phyloP scores from a whole-genome alignment of 2,797 vertebrate genomes.

The Simalia tracyae region DNA sequence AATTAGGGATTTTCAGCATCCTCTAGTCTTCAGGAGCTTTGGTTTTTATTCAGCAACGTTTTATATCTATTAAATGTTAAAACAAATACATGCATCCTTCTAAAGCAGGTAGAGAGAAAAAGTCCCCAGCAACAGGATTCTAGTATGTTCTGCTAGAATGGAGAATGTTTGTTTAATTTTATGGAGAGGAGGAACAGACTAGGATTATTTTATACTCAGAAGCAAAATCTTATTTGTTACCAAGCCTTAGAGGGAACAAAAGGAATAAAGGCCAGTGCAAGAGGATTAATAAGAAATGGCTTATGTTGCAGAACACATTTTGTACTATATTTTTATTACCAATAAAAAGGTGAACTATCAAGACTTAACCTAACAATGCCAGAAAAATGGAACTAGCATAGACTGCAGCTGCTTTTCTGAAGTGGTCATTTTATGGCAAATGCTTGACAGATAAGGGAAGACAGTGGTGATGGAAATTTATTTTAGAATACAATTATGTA shows the following conservation, averaged over 20 bases:
- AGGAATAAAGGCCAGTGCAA: conserved; percentile 76
- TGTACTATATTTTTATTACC: conserved; percentile 69
- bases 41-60: conserved; percentile 24
- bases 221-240: conserved; percentile 77
- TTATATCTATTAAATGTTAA: conserved; percentile 40
- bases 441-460: neutral
- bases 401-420: conserved; percentile 20
- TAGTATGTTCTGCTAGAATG: conserved; percentile 64
- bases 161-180: conserved; percentile 78
- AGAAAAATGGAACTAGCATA: conserved; percentile 31
- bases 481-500: neutral
- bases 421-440: rapidly evolving
- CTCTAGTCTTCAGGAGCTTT: neutral
- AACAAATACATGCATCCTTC: conserved; percentile 25
- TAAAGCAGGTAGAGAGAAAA: conserved; percentile 44
- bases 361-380: conserved; percentile 61
- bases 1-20: neutral
- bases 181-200: conserved; percentile 67
- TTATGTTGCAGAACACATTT: conserved; percentile 71
- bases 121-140: conserved; percentile 73
- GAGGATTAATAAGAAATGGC: conserved; percentile 77
- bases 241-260: conserved; percentile 69
- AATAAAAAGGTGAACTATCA: conserved; percentile 73
- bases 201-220: conserved; percentile 73
- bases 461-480: neutral